Conservation (phyloP, 2,113 vertebrate species). For the Ptilonorhynchus violaceus region DNA sequence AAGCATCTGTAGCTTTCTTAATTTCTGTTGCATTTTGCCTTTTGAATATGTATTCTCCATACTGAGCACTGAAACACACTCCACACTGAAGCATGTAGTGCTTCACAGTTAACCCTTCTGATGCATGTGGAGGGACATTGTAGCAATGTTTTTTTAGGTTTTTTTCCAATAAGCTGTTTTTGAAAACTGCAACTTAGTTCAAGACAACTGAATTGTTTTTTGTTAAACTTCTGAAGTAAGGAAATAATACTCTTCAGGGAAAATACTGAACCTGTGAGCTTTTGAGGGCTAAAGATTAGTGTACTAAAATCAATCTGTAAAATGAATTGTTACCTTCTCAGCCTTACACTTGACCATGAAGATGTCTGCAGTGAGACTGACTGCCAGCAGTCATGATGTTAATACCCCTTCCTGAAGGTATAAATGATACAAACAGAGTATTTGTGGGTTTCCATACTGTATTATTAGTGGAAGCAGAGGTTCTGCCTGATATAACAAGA, state of each 20-base stretch:
- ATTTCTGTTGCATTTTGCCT: neutral
- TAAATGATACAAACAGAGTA: neutral
- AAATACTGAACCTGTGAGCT: neutral
- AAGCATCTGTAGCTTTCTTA: neutral
- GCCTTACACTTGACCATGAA: fast-evolving
- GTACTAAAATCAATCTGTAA: neutral
- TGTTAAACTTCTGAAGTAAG: neutral
- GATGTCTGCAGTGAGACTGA: neutral
- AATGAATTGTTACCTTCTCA: neutral
- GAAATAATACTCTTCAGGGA: neutral
- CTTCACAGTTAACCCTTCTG: neutral
- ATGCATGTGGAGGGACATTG: neutral
- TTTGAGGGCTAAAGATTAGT: neutral
- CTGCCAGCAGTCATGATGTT: neutral
- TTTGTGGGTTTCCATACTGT: neutral
- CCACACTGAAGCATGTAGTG: neutral
- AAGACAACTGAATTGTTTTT: neutral
- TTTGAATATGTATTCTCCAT: fast-evolving
- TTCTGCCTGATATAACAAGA: neutral
- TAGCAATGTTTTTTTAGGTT: neutral
- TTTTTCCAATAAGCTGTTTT: neutral
- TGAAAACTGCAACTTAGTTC: neutral
- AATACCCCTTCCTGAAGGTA: neutral
- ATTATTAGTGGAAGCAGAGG: neutral
- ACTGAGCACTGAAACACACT: neutral